Base-by-base conservation (phyloP, 2,888 invertebrate genomes). In the Gerris lacustris region DNA sequence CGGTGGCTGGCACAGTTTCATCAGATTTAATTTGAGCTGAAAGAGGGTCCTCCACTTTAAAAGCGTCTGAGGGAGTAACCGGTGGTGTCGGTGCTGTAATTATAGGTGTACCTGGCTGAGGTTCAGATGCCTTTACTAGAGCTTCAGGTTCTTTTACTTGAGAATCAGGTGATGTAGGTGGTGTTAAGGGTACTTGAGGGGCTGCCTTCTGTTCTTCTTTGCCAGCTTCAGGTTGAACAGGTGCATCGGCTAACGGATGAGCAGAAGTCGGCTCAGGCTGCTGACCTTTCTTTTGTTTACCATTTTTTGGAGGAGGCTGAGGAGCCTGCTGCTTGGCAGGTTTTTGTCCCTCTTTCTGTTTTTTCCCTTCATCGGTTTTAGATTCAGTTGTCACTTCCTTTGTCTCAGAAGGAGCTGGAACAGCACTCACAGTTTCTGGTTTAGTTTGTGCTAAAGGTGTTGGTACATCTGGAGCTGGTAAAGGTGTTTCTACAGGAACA, bases 291-390 rank as follows among this genome's bases (percentile, higher is more conserved):
- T 64, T 64, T 18, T n/a, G 31, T 64, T 64, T 64, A 55, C 55
- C 55, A 55, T 55, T 55, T 55, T 55, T 55, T 55, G 55, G 55
- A 55, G 55, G 55, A 55, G 55, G 55, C 5, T 55, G 55, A 55
- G 55, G 55, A 4, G 55, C 55, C 15, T 55, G 55, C 15, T 55
- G 55, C 15, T 55, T 55, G 9, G 9, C 11, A 55, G 11, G 11
- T 55, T 55, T 55, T 15, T 55, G 55, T 11, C 15, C 15, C 15
- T 55, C 11, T 17, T 47, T 70, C 44, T 71, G 69, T 18, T 72
- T 77, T 79, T 80, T 79, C 0, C 80, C 79, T n/a, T 72, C 70
- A 5, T 69, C 72, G 9, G 67, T 68, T 9, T 70, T 67, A 64
- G 70, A 15, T 62, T 47, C 55, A 17, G 62, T 15, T 67, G 44